Conservation (phyloP, 2,113 vertebrate species). For the Spea multiplicata region DNA sequence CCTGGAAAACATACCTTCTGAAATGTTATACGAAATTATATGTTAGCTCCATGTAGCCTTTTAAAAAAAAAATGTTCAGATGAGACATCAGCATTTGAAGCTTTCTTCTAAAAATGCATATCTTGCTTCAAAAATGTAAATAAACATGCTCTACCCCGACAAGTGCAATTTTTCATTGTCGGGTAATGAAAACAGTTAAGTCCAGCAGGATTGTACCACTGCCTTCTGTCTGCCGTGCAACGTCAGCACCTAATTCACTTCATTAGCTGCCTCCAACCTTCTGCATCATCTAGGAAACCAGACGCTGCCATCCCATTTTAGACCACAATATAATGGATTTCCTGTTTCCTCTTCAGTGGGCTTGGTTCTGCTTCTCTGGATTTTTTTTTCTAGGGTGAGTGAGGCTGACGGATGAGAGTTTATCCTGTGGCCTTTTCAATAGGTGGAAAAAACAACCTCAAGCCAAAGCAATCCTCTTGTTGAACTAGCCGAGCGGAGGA, state of each 20-base stretch:
- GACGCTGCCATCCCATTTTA: constrained; percentile 9
- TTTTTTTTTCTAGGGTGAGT: constrained; percentile 5
- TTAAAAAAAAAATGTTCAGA: too few relatives aligned
- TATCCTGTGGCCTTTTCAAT: constrained; percentile 34
- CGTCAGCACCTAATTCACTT: not conserved
- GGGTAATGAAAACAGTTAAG: too few relatives aligned
- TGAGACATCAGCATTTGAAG: too few relatives aligned
- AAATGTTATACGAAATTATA: too few relatives aligned
- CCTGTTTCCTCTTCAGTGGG: constrained; percentile 33
- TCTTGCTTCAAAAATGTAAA: too few relatives aligned
- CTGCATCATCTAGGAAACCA: constrained; percentile 14
- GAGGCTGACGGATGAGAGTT: constrained; percentile 15
- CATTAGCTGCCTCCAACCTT: not conserved
- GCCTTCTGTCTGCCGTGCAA: not conserved
- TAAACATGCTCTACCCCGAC: too few relatives aligned
- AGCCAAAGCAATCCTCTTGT: constrained; percentile 16
- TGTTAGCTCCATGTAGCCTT: too few relatives aligned
- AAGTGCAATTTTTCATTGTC: too few relatives aligned
- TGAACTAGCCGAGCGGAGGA: not conserved
- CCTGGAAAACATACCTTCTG: too few relatives aligned
- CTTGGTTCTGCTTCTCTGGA: constrained; percentile 3
- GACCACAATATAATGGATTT: constrained; percentile 30
- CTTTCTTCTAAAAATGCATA: too few relatives aligned
- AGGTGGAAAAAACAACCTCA: constrained; percentile 38
- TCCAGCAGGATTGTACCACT: too few relatives aligned